These are phyloP conservation scores for Calephelis virginiensis DNA, from an alignment of 1,140 invertebrate species.

Conservation along the genomic window DNA sequence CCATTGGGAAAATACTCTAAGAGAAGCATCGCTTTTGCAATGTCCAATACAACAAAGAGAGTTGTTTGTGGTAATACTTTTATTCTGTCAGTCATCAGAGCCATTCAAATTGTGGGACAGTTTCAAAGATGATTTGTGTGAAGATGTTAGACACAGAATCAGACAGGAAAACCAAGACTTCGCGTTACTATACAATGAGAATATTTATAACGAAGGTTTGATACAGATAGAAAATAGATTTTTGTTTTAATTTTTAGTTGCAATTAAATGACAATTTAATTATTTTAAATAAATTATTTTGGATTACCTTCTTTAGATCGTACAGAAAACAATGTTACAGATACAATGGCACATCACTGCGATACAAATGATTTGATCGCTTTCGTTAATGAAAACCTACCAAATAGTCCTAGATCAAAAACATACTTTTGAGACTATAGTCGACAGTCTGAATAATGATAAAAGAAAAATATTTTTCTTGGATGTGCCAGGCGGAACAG, in stretches of 20 bases:
- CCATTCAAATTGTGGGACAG: constrained; percentile 19
- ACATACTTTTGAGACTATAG: constrained; percentile 32
- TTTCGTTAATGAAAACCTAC: constrained; percentile 7
- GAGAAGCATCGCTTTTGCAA: constrained; percentile 29
- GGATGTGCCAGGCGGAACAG: constrained; percentile 14
- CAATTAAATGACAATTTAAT: constrained; percentile 32
- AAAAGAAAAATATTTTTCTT: too few relatives aligned
- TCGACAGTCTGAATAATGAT: constrained; percentile 31
- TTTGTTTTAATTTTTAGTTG: too few relatives aligned
- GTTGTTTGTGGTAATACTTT: constrained; percentile 31
- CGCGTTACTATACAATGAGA: constrained; percentile 14
- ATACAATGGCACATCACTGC: constrained; percentile 31
- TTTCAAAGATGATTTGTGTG: constrained; percentile 28
- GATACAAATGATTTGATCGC: constrained; percentile 18
- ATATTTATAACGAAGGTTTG: constrained; percentile 30
- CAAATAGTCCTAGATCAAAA: constrained; percentile 28
- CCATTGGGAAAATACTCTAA: constrained; percentile 32
- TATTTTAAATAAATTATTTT: constrained; percentile 36
- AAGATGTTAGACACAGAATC: constrained; percentile 28
- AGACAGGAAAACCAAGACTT: constrained; percentile 26
- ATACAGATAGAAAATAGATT: constrained; percentile 34
- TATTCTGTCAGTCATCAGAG: constrained; percentile 33
- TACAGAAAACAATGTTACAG: constrained; percentile 26
- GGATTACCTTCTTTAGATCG: constrained; percentile 29
- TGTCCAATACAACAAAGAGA: constrained; percentile 24